Evolutionary conservation across 23 tunicate genomes (phyloP), one percentile per base, ranked within the genome.

Genomic region (Styela plicata): DNA sequence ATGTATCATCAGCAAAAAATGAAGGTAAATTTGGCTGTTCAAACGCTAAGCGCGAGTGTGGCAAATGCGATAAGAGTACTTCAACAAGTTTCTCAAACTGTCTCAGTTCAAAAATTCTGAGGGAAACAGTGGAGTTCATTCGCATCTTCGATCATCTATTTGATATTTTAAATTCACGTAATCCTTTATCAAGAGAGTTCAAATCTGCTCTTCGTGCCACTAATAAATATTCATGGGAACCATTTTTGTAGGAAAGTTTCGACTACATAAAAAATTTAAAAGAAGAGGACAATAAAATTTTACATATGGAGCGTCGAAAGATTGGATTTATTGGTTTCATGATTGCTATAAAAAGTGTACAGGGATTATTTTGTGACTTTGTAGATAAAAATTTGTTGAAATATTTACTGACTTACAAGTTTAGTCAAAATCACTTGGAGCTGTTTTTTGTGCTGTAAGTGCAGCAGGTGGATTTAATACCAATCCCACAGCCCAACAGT

Each of bases 1-100:
- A 25, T 63, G 2, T 80, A 29, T n/a, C 21, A 35, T 2, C 64
- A 69, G 36, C 85, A 82, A 37, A 76, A 82, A 69, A 82, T 82
- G 85, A 69, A 82, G 2, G 85, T 82, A 20, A 82, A 82, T 20
- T n/a, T 82, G 68, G 85, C 85, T 3, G 85, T 76, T 5, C 85
- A 69, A 31, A 36, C 78, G 21, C 33, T 82, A 2, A 82, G 85
- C 27, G n/a, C 66, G n/a, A 24, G 34, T 1, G 85, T 82, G 2
- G 85, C 85, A 22, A 76, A 82, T 82, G 85, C 85, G 28, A 33
- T 82, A 2, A 64, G n/a, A n/a, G n/a, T n/a, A n/a, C n/a, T n/a
- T n/a, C n/a, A n/a, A n/a, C n/a, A n/a, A n/a, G n/a, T n/a, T n/a
- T n/a, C n/a, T n/a, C n/a, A 69, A 34, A 68, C 26, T 82, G 13